phyloP scores from a whole-genome alignment of 2,797 vertebrate genomes.

The Schizopygopsis pylzovi region DNA sequence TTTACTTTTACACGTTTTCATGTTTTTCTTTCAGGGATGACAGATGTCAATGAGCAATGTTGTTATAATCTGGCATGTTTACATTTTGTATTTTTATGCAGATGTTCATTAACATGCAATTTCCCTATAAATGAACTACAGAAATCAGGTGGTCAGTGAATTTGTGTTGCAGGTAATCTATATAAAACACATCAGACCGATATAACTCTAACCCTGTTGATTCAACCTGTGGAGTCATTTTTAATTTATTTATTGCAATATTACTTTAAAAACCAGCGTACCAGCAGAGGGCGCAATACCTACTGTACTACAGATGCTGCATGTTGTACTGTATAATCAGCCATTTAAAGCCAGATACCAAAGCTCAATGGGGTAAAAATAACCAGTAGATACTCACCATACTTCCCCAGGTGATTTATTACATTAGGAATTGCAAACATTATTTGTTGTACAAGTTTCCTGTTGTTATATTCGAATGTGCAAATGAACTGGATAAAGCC shows the following conservation, averaged over 20 bases:
- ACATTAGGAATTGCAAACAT: too few species aligned
- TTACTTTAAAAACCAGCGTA: neutral
- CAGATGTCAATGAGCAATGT: neutral
- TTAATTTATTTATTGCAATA: neutral
- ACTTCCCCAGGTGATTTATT: too few species aligned
- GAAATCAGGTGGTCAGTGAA: neutral
- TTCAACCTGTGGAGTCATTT: neutral
- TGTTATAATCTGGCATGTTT: neutral
- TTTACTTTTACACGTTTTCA: neutral
- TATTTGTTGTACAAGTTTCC: too few species aligned
- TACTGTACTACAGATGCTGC: too few species aligned
- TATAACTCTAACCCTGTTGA: too few species aligned
- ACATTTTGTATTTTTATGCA: slow-evolving; percentile 6
- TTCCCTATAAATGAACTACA: neutral
- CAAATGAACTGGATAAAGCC: neutral
- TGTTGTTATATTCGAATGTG: neutral
- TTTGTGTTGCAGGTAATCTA: neutral
- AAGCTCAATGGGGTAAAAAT: too few species aligned
- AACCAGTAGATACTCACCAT: too few species aligned
- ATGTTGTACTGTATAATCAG: too few species aligned
- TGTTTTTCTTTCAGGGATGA: neutral
- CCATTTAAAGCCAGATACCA: too few species aligned
- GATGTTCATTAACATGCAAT: neutral
- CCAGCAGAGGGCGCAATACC: too few species aligned
- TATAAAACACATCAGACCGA: neutral